Conservation (phyloP, 2,888 invertebrate species). For the Neoitamus cyanurus region DNA sequence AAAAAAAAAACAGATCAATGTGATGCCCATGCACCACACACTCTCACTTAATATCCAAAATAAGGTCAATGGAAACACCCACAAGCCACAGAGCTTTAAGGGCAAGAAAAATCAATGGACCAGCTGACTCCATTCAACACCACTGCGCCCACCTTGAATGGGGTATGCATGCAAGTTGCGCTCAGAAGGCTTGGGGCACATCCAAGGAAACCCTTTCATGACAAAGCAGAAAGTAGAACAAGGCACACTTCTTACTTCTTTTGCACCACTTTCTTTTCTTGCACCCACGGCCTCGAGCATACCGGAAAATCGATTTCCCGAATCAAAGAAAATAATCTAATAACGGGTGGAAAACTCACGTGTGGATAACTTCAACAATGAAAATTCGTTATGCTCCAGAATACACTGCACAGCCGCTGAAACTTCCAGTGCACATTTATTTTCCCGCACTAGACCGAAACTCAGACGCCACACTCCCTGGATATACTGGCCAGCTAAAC, state of each 20-base stretch:
- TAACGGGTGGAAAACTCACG: neutral
- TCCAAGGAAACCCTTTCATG: neutral
- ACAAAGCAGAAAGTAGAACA: neutral
- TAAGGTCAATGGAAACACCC: neutral
- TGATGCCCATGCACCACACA: neutral
- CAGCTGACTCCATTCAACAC: neutral
- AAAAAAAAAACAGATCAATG: neutral
- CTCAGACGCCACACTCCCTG: neutral
- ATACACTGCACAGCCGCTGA: neutral
- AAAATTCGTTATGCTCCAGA: neutral
- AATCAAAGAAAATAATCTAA: neutral
- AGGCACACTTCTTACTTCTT: neutral
- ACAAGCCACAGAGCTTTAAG: neutral
- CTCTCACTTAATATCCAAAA: neutral
- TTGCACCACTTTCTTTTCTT: neutral
- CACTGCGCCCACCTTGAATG: neutral
- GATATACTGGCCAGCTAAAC: neutral
- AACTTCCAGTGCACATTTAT: neutral
- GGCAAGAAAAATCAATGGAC: constrained; percentile 21
- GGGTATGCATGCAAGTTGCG: neutral
- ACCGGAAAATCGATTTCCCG: neutral
- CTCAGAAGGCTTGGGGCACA: neutral
- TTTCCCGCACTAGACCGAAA: neutral
- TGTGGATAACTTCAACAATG: neutral
- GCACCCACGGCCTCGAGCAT: neutral